Percentiles rank a stretch among this genome's conserved stretches.
Evolutionary conservation across 1,140 invertebrate genomes (phyloP).

Genomic region (Lamellibrachia luymesi): DNA sequence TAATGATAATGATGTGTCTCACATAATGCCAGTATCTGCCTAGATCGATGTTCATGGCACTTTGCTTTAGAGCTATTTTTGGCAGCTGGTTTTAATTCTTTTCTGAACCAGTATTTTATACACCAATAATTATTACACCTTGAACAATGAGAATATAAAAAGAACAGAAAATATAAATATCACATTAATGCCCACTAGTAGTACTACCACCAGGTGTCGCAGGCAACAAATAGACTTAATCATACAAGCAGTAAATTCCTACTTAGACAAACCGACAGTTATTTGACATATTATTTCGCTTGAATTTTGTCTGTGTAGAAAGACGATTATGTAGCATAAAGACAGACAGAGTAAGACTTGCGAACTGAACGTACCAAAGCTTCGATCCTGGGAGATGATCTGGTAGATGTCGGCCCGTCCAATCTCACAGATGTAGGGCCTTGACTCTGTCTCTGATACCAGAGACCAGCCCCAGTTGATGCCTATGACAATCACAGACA

Average conservation of each 20-base stretch:
- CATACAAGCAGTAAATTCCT: conserved; percentile 20
- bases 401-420: conserved; percentile 51
- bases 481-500: conserved; percentile 17
- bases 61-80: too few relatives aligned
- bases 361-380: conserved; percentile 32
- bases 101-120: too few relatives aligned
- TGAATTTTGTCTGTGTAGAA: background rate
- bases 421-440: conserved; percentile 86
- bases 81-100: too few relatives aligned
- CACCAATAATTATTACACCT: too few relatives aligned
- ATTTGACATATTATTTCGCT: background rate
- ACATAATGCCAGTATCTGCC: too few relatives aligned
- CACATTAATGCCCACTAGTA: too few relatives aligned
- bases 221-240: background rate
- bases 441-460: background rate
- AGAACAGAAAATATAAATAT: too few relatives aligned
- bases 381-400: conserved; percentile 41
- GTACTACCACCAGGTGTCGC: too few relatives aligned
- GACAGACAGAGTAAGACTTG: too few relatives aligned
- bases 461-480: conserved; percentile 30
- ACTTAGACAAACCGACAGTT: background rate
- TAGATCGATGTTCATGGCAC: too few relatives aligned
- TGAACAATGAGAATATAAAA: too few relatives aligned
- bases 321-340: background rate
- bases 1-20: too few relatives aligned